Evolutionary conservation across 2,113 vertebrate species (phyloP).

Genomic region (Proterorhinus semilunaris): DNA sequence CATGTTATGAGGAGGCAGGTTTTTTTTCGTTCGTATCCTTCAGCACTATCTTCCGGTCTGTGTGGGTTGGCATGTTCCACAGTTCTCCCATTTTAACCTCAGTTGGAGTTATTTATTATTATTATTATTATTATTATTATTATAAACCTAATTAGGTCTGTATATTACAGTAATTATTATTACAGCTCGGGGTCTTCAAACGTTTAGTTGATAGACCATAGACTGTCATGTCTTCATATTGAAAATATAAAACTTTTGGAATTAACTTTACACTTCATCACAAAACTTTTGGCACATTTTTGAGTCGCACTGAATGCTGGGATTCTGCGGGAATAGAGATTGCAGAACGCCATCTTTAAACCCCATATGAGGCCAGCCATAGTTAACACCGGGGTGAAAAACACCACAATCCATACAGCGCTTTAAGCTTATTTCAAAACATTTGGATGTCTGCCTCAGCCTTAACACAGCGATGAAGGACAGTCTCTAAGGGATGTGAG

Average conservation of each 20-base stretch:
- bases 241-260: not conserved
- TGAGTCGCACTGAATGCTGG: constrained; percentile 68
- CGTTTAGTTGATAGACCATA: too few species aligned
- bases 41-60: too few species aligned
- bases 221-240: too few species aligned
- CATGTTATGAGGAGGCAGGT: too few species aligned
- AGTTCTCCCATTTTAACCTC: too few species aligned
- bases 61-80: too few species aligned
- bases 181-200: too few species aligned
- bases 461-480: constrained; percentile 19
- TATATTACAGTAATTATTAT: too few species aligned
- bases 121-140: too few species aligned
- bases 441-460: constrained; percentile 13
- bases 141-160: too few species aligned
- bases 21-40: too few species aligned
- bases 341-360: constrained; percentile 82
- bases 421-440: constrained; percentile 40
- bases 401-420: constrained; percentile 50
- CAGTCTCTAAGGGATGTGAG: constrained; percentile 24
- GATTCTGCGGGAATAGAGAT: constrained; percentile 72
- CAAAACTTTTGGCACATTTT: constrained; percentile 14
- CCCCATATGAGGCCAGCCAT: constrained; percentile 74
- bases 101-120: too few species aligned
- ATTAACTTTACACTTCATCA: not conserved
- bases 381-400: constrained; percentile 67